These are phyloP conservation scores for Chrysoperla carnea DNA, from an alignment of 1,140 invertebrate genomes.

Conservation along the genomic window DNA sequence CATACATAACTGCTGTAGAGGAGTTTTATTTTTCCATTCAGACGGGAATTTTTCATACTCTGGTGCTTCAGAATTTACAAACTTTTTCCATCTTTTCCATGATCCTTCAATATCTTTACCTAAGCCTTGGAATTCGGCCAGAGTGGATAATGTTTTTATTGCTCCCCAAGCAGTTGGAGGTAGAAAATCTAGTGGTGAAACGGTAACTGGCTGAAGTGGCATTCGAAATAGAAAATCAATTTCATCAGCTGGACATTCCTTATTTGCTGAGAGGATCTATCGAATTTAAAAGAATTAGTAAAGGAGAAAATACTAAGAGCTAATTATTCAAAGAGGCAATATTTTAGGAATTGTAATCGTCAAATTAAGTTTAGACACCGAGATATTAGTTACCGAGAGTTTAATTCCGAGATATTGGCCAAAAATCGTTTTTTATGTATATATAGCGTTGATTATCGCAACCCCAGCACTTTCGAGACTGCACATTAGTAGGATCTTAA, in stretches of 20 bases:
- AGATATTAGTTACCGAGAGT: too few relatives aligned
- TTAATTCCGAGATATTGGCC: too few relatives aligned
- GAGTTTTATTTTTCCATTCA: constrained; percentile 89
- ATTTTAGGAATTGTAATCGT: background rate
- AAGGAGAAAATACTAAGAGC: background rate
- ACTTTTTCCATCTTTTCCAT: constrained; percentile 73
- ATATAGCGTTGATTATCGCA: too few relatives aligned
- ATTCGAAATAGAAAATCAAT: constrained; percentile 78
- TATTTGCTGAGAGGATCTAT: constrained; percentile 46
- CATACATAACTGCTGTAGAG: constrained; percentile 80
- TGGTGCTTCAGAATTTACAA: constrained; percentile 77
- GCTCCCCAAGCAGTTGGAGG: constrained; percentile 75
- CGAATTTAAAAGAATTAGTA: constrained; percentile 6
- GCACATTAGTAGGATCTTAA: too few relatives aligned
- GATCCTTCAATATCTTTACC: constrained; percentile 88
- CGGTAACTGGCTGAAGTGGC: constrained; percentile 42
- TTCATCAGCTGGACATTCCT: constrained; percentile 51
- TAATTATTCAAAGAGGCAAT: background rate
- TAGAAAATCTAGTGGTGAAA: constrained; percentile 71
- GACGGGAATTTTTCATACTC: constrained; percentile 89
- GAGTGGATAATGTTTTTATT: constrained; percentile 56
- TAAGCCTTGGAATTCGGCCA: constrained; percentile 70
- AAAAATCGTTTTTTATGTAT: too few relatives aligned
- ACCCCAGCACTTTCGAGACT: too few relatives aligned
- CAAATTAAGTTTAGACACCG: too few relatives aligned